Evolutionary conservation across 2,113 vertebrate genomes (phyloP), one percentile per base, ranked within the genome.

Genomic region (Chauna torquata): DNA sequence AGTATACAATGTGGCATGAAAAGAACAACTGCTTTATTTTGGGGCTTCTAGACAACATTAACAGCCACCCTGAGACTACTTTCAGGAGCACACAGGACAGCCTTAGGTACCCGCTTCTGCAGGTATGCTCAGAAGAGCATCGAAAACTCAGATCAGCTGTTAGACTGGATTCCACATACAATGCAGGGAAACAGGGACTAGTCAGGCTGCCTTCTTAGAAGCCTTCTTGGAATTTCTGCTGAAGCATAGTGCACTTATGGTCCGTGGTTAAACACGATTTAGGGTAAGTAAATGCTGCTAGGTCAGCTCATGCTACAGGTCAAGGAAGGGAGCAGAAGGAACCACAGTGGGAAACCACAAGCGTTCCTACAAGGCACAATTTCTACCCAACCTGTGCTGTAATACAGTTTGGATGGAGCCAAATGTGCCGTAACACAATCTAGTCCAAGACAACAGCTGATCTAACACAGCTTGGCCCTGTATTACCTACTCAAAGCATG

Each of bases 361-460:
- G 32, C 1, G 0, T 42, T 71, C 9, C 2, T 25, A 50, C 49
- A 90, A 66, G 42, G 61, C 17, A 45, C 3, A 28, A 2, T 34
- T 92, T 78, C 58, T 59, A 27, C 38, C 36, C 83, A 86, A 42
- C 50, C 72, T 36, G 50, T 0, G 0, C 2, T 82, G 47, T 52
- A 79, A 89, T 19, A 27, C 0, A 1, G 42, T 47, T 75, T 69
- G 55, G 44, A 82, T 36, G 34, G 70, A 96, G 80, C 32, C 57
- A 91, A 92, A 66, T 1, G 4, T 40, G 44, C 65, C 75, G 70
- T 71, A 86, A 82, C 52, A 28, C 8, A 40, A 79, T 76, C 66
- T 58, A 58, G 77, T 84, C 68, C 18, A 92, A 52, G 61, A 50
- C 47, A 95, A 52, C 16, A 64, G 61, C 82, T 80, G 55, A 89